Evolutionary conservation across 2,797 vertebrate species (phyloP), one percentile per base, ranked within the genome.

Genomic region (Pelodytes ibericus): DNA sequence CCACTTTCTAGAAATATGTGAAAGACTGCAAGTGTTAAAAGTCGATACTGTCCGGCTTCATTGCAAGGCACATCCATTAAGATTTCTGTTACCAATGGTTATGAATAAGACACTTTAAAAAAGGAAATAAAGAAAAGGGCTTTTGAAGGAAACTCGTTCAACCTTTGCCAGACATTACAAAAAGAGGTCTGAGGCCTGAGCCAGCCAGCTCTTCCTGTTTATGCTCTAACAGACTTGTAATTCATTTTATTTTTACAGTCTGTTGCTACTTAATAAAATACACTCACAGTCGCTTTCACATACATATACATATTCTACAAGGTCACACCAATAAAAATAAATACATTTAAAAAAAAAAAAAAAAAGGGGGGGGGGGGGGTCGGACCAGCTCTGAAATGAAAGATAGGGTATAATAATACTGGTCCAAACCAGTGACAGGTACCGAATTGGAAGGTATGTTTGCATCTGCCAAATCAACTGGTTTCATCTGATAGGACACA

Each of bases 141-240:
- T 79, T 74, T 62, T 78, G 72, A 83, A 36, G 36, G 44, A 47
- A 53, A 66, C 39, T 76, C 79, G 31, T 61, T 81, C 81, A 67
- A 64, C 13, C 67, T 26, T 62, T 83, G 72, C 56, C 81, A 86
- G 80, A 60, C 74, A 67, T 84, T 74, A 66, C 69, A 65, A 82
- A 75, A 78, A 68, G 18, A 44, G 13, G 68, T 51, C 76, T 57
- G 25, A 8, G 7, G 25, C 71, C 39, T 80, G 16, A 80, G 79
- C 74, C 80, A 83, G 75, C 30, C 80, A 83, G 75, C 30, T 79
- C 72, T 80, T 83, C 81, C 80, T 66, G 61, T 82, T 81, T 77
- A 80, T 22, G 70, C 51, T 31, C 13, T 69, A 83, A 77, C 56
- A 80, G 51, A 6, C 41, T 20, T 41, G 53, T 76, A 78, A 72